Conservation (phyloP, 1,140 invertebrate genomes). For the Chymomyza costata region DNA sequence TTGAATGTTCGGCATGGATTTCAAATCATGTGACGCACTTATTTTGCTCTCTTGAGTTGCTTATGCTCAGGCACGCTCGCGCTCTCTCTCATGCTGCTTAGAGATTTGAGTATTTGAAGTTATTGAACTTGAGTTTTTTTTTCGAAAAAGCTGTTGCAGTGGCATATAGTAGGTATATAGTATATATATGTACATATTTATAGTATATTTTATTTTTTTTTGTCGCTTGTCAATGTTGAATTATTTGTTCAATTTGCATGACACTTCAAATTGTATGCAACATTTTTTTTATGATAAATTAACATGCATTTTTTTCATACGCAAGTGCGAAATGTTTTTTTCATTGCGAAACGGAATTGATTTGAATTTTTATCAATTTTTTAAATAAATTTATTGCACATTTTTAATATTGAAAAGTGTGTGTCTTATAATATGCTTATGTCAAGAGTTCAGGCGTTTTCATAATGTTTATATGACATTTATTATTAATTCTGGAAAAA, state of each 20-base stretch:
- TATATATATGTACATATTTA: conserved; percentile 1
- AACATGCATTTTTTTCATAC: background rate
- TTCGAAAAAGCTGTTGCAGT: conserved; percentile 19
- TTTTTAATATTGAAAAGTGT: no score
- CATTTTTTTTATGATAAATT: conserved; percentile 1
- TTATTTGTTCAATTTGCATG: conserved; percentile 33
- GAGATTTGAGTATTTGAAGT: conserved; percentile 38
- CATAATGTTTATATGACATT: no score
- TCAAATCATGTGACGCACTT: conserved; percentile 29
- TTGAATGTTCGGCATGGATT: conserved; percentile 14
- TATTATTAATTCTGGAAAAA: no score
- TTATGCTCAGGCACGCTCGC: no score
- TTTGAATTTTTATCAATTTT: no score
- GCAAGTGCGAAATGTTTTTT: no score
- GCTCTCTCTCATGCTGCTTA: conserved; percentile 34
- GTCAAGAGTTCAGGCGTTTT: no score
- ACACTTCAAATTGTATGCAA: conserved; percentile 6
- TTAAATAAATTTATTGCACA: no score
- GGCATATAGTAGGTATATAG: background rate
- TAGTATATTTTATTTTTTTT: conserved; percentile 33
- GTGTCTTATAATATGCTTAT: no score
- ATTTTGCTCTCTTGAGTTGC: background rate
- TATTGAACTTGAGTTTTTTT: conserved; percentile 38
- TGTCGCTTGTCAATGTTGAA: conserved; percentile 51
- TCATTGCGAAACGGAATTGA: conserved; percentile 28